A percentile compares a stretch with the other conserved stretches of the same genome.
These are phyloP conservation scores for Ginglymostoma cirratum DNA, from an alignment of 2,113 vertebrate species.

Conservation along the genomic window DNA sequence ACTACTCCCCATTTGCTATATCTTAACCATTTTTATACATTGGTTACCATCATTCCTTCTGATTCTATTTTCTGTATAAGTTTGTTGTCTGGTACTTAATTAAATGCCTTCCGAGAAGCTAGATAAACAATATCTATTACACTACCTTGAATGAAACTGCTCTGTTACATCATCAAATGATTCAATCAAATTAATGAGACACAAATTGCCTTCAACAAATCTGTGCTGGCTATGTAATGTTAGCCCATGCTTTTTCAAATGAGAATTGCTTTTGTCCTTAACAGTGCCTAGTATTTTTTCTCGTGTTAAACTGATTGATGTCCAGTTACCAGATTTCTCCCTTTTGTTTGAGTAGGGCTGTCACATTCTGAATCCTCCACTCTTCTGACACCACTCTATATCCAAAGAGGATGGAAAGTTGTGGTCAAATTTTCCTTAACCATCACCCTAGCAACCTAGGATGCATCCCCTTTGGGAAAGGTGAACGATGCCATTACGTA, in stretches of 20 bases:
- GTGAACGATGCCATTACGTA: not conserved
- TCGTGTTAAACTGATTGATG: too few relatives aligned
- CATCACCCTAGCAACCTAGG: not conserved
- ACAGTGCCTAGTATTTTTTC: not conserved
- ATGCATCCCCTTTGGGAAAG: not conserved
- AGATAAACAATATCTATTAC: not conserved
- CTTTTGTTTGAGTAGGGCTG: not conserved
- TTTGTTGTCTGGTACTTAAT: not conserved
- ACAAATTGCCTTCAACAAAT: not conserved
- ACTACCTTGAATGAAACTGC: too few relatives aligned
- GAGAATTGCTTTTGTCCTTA: not conserved
- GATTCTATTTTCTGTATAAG: not conserved
- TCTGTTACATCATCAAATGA: not conserved
- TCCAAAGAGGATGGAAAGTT: not conserved
- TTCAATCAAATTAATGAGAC: not conserved
- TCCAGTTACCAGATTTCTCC: not conserved
- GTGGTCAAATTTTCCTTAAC: not conserved
- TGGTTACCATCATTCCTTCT: not conserved
- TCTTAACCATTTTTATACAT: too few relatives aligned
- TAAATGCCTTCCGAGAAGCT: not conserved
- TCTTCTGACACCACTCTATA: not conserved
- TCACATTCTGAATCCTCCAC: not conserved
- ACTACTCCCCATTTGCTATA: too few relatives aligned
- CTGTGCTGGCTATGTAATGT: not conserved
- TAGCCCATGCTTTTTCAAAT: not conserved